Percentiles rank a stretch among this genome's conserved stretches.
Evolutionary conservation across 2,888 invertebrate genomes (phyloP).

Genomic region (Standfussiana lucernea): DNA sequence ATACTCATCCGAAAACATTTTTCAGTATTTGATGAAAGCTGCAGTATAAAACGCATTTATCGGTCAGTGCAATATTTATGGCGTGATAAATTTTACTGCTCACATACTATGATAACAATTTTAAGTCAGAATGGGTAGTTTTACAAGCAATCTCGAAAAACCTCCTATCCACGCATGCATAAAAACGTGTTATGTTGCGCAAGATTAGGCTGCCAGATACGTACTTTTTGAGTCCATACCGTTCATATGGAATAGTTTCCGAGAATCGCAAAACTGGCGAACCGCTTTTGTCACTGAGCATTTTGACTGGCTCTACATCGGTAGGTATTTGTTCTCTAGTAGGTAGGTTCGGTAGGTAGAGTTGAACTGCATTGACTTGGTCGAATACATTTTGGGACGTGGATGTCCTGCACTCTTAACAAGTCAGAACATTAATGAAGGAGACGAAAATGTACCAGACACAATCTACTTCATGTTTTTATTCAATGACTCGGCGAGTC

Average conservation of each 20-base stretch:
- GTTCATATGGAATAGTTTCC: constrained; percentile 30
- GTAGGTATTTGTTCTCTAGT: constrained; percentile 11
- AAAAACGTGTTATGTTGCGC: constrained; percentile 38
- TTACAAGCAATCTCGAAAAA: constrained; percentile 24
- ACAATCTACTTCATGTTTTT: constrained; percentile 39
- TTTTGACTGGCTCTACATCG: constrained; percentile 6
- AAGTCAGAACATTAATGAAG: constrained; percentile 30
- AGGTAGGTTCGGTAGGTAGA: too few relatives aligned
- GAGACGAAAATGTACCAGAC: constrained; percentile 25
- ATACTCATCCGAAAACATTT: neutral
- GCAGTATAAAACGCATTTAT: constrained; percentile 6
- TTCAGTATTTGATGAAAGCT: neutral
- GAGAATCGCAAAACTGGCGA: constrained; percentile 24
- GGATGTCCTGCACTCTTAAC: neutral
- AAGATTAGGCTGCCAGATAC: constrained; percentile 40
- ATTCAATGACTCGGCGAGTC: constrained; percentile 51
- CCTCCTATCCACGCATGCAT: constrained; percentile 30
- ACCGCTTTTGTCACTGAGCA: constrained; percentile 20
- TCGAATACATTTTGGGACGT: neutral
- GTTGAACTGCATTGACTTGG: neutral
- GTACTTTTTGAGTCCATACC: constrained; percentile 23
- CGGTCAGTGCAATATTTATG: constrained; percentile 22
- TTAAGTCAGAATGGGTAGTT: constrained; percentile 24
- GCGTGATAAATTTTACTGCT: constrained; percentile 36
- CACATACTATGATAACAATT: constrained; percentile 46